phyloP scores from a whole-genome alignment of 2,113 vertebrate species.

The Psilopogon haemacephalus region DNA sequence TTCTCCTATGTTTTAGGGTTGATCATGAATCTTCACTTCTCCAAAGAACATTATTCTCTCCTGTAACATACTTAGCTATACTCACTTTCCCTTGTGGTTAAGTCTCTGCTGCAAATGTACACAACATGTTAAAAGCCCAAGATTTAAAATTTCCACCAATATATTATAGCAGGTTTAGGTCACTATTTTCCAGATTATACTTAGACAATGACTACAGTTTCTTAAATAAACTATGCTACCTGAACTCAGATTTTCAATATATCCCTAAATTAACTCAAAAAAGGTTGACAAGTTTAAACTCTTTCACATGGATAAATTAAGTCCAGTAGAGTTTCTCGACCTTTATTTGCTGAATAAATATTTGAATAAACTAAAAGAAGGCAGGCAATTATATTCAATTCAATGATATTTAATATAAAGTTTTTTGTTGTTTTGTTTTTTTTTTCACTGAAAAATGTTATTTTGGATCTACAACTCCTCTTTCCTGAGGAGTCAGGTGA shows the following conservation, averaged over 20 bases:
- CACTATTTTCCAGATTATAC: background rate
- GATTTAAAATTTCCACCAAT: background rate
- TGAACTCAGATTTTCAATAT: background rate
- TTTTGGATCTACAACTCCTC: background rate
- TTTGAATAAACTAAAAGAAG: background rate
- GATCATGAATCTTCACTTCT: background rate
- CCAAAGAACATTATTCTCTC: background rate
- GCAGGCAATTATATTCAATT: background rate
- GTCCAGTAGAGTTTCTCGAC: background rate
- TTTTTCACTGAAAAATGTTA: background rate
- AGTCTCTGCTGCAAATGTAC: background rate
- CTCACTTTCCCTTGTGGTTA: background rate
- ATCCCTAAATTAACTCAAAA: background rate
- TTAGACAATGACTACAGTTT: background rate
- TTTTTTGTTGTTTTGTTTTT: background rate
- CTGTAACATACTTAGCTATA: background rate
- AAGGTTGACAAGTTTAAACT: background rate
- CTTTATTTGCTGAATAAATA: background rate
- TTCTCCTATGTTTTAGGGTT: background rate
- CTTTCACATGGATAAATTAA: background rate
- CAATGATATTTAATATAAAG: background rate
- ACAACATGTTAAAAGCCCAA: background rate
- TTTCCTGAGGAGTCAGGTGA: constrained; percentile 26
- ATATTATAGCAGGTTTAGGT: background rate
- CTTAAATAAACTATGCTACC: background rate